phyloP scores from a whole-genome alignment of 2,797 vertebrate species.

The Nannoperca obscura region DNA sequence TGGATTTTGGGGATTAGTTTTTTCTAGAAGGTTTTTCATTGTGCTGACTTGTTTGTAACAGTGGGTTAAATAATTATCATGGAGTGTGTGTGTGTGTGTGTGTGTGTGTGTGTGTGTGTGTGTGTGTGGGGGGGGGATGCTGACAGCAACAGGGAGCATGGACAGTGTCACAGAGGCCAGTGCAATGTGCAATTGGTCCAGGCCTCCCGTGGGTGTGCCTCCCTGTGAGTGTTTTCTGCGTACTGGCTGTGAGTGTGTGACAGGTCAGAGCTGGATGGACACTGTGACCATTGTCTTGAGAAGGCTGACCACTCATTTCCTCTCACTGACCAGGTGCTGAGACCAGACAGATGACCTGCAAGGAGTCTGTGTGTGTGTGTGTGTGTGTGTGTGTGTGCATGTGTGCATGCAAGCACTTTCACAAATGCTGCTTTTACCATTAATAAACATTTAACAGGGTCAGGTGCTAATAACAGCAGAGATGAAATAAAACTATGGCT shows the following conservation, averaged over 20 bases:
- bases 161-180: constrained; percentile 65
- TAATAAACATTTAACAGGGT: neutral
- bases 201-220: constrained; percentile 49
- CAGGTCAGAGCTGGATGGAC: constrained; percentile 68
- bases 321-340: constrained; percentile 69
- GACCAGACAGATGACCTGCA: constrained; percentile 55
- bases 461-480: neutral
- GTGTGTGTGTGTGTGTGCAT: constrained; percentile 22
- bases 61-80: neutral
- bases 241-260: constrained; percentile 51
- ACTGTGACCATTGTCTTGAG: constrained; percentile 73
- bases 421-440: constrained; percentile 18
- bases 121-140: neutral
- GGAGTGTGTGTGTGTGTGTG: neutral
- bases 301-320: constrained; percentile 62
- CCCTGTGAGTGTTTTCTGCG: constrained; percentile 53
- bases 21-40: neutral
- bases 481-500: neutral
- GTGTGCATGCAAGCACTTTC: constrained; percentile 15
- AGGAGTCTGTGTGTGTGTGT: constrained; percentile 14
- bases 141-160: constrained; percentile 76
- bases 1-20: neutral
- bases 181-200: constrained; percentile 28
- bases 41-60: neutral
- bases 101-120: too few species aligned